Evolutionary conservation across 2,888 invertebrate species (phyloP).

Genomic region (Nemoura dubitans): DNA sequence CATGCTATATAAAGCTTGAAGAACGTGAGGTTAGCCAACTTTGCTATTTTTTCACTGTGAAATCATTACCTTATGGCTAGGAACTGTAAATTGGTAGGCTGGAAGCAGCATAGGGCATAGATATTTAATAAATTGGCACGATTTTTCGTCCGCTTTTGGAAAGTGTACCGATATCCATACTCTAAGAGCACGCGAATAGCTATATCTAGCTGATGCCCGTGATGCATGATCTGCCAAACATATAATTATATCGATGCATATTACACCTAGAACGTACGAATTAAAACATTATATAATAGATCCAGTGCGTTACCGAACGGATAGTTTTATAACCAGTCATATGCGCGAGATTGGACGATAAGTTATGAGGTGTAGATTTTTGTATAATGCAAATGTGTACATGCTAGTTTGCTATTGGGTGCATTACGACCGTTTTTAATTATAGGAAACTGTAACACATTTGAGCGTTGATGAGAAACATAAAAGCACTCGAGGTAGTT

Average conservation of each 20-base stretch:
- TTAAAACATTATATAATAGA: background rate
- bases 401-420: background rate
- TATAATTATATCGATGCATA: background rate
- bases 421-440: background rate
- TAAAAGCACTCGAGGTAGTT: no score
- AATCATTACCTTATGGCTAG: background rate
- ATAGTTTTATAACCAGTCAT: background rate
- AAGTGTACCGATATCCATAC: background rate
- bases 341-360: background rate
- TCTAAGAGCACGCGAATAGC: background rate
- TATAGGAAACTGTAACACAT: background rate
- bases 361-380: background rate
- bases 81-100: background rate
- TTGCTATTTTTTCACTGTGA: background rate
- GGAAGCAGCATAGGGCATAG: background rate
- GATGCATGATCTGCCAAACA: background rate
- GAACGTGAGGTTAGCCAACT: background rate
- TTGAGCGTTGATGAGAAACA: background rate
- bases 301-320: background rate
- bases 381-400: background rate
- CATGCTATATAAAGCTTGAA: background rate
- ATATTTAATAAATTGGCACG: background rate
- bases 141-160: background rate
- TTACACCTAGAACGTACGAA: background rate
- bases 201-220: background rate